Evolutionary conservation across 2,888 invertebrate species (phyloP).

Genomic region (Eumacrocentrus americanus): DNA sequence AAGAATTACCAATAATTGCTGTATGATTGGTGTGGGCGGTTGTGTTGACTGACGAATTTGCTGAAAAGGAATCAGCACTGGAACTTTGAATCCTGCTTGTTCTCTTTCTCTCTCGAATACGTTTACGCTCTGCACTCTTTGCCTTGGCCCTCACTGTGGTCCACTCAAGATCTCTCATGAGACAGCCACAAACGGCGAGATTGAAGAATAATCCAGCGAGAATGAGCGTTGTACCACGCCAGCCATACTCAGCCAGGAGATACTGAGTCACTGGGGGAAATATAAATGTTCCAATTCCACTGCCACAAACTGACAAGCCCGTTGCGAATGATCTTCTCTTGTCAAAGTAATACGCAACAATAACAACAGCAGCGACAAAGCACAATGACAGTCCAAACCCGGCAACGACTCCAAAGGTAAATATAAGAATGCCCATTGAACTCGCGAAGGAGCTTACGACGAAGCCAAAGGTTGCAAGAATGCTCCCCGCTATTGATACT

Average conservation of each 20-base stretch:
- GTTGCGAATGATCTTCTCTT: slow-evolving; percentile 84
- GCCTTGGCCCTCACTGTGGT: slow-evolving; percentile 69
- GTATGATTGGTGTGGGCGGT: slow-evolving; percentile 44
- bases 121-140: slow-evolving; percentile 69
- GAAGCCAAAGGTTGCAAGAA: slow-evolving; percentile 78
- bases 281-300: slow-evolving; percentile 86
- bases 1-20: slow-evolving; percentile 47
- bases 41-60: slow-evolving; percentile 70
- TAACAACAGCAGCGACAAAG: slow-evolving; percentile 89
- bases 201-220: slow-evolving; percentile 82
- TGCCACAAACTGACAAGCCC: slow-evolving; percentile 84
- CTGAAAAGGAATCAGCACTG: slow-evolving; percentile 75
- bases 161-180: slow-evolving; percentile 81
- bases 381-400: slow-evolving; percentile 86
- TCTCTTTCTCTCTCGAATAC: slow-evolving; percentile 67
- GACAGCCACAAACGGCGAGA: slow-evolving; percentile 79
- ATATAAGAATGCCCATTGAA: slow-evolving; percentile 77
- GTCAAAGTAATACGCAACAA: slow-evolving; percentile 90
- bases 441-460: slow-evolving; percentile 76
- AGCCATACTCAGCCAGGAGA: slow-evolving; percentile 78
- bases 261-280: slow-evolving; percentile 81
- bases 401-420: slow-evolving; percentile 83
- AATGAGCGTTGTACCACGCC: slow-evolving; percentile 84
- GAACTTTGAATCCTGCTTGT: slow-evolving; percentile 66
- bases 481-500: slow-evolving; percentile 78